Evolutionary conservation across 2,888 invertebrate species (phyloP).

Genomic region (Agelastica alni): DNA sequence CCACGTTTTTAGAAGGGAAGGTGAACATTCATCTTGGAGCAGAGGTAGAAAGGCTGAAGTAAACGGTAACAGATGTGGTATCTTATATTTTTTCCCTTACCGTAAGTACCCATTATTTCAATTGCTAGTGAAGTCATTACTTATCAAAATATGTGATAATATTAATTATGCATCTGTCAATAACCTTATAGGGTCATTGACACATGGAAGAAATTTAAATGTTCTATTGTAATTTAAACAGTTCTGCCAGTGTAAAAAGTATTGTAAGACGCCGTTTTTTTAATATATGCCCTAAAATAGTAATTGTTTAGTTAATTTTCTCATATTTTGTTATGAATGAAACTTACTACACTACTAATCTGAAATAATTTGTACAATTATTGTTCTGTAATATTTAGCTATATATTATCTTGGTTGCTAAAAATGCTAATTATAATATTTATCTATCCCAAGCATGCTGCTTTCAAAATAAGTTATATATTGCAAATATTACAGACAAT

Average conservation of each 20-base stretch:
- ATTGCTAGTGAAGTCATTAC: conserved; percentile 10
- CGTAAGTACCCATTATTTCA: conserved; percentile 31
- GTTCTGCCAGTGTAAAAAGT: too few relatives aligned
- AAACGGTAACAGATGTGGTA: conserved; percentile 12
- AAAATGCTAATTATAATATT: too few relatives aligned
- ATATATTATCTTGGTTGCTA: too few relatives aligned
- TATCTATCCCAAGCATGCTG: too few relatives aligned
- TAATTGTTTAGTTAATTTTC: too few relatives aligned
- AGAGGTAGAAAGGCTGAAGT: conserved; percentile 4
- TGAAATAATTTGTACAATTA: conserved; percentile 28
- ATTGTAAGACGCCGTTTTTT: too few relatives aligned
- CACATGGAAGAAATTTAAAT: not conserved
- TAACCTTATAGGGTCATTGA: not conserved
- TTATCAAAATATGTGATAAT: too few relatives aligned
- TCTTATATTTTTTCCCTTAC: conserved; percentile 11
- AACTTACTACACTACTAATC: conserved; percentile 15
- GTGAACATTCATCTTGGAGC: not conserved
- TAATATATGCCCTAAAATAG: too few relatives aligned
- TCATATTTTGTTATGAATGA: conserved; percentile 8
- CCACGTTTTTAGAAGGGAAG: not conserved
- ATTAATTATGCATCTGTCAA: too few relatives aligned
- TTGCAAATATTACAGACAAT: conserved; percentile 6
- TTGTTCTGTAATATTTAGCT: too few relatives aligned
- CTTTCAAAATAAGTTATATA: too few relatives aligned
- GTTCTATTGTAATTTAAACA: too few relatives aligned